These are phyloP conservation scores for Calyptomena viridis DNA, from an alignment of 2,113 vertebrate species.

Conservation along the genomic window DNA sequence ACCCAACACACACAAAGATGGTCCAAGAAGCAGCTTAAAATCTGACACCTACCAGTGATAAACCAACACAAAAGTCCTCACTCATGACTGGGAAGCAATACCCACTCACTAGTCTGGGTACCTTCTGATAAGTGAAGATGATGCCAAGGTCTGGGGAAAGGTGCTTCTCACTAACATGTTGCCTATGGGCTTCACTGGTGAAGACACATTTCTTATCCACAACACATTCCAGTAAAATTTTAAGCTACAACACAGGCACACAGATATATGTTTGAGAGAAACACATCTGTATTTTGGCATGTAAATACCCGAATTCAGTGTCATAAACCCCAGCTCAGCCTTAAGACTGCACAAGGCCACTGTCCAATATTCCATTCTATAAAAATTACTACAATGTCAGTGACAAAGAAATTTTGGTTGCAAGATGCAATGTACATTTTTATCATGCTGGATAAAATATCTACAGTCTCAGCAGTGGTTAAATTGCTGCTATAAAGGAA, in stretches of 20 bases:
- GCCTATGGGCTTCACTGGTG: not conserved
- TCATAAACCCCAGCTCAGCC: not conserved
- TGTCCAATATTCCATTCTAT: constrained; percentile 20
- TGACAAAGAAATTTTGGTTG: constrained; percentile 66
- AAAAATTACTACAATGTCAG: constrained; percentile 2
- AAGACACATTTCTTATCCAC: not conserved
- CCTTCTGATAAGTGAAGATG: not conserved
- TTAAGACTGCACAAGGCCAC: not conserved
- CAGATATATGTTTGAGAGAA: not conserved
- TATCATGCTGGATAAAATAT: constrained; percentile 73
- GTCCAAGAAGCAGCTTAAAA: not conserved
- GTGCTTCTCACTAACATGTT: not conserved
- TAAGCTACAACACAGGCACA: not conserved
- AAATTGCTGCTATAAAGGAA: constrained; percentile 82
- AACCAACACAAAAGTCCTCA: not conserved
- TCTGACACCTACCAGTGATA: not conserved
- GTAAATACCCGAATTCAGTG: not conserved
- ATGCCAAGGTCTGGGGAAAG: not conserved
- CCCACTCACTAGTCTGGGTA: not conserved
- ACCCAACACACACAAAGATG: not conserved
- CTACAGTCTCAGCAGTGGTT: constrained; percentile 69
- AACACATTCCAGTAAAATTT: not conserved
- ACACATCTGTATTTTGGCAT: not conserved
- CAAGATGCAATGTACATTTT: constrained; percentile 63
- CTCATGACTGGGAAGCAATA: not conserved